A percentile compares a stretch with the other conserved stretches of the same genome.
Evolutionary conservation across 2,888 invertebrate species (phyloP).

Genomic region (Bhutanitis thaidina): DNA sequence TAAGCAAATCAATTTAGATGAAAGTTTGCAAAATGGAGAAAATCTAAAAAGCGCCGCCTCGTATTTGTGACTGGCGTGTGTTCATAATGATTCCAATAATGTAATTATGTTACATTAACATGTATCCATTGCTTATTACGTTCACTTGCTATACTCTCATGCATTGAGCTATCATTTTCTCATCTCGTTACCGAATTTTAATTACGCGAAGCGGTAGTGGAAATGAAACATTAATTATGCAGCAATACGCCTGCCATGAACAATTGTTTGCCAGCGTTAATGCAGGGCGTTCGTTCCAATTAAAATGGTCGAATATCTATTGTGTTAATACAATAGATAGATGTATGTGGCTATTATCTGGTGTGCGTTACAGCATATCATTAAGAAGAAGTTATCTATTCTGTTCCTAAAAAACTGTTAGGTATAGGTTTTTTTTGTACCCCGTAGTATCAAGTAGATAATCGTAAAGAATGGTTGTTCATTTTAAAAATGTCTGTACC

Average conservation of each 20-base stretch:
- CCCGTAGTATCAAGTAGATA: too few relatives aligned
- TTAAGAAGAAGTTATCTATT: background rate
- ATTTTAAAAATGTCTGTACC: too few relatives aligned
- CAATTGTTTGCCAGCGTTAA: conserved; percentile 15
- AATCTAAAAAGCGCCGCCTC: too few relatives aligned
- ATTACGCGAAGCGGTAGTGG: conserved; percentile 9
- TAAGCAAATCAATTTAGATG: too few relatives aligned
- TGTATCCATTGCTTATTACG: too few relatives aligned
- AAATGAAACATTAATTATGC: conserved; percentile 21
- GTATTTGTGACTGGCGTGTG: too few relatives aligned
- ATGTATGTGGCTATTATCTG: conserved; percentile 8
- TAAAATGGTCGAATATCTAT: conserved; percentile 18
- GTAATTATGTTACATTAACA: too few relatives aligned
- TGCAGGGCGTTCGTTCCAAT: conserved; percentile 14
- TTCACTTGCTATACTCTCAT: background rate
- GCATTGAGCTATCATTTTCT: background rate
- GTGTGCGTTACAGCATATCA: background rate
- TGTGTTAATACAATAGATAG: background rate
- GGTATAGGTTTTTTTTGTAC: too few relatives aligned
- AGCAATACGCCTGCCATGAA: conserved; percentile 15
- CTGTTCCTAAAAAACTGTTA: too few relatives aligned
- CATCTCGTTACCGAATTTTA: conserved; percentile 21
- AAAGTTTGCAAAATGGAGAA: too few relatives aligned
- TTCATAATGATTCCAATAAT: too few relatives aligned
- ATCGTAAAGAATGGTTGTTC: too few relatives aligned